These are phyloP conservation scores for Saccopteryx bilineata DNA, from an alignment of 2,113 vertebrate species.

Conservation along the genomic window DNA sequence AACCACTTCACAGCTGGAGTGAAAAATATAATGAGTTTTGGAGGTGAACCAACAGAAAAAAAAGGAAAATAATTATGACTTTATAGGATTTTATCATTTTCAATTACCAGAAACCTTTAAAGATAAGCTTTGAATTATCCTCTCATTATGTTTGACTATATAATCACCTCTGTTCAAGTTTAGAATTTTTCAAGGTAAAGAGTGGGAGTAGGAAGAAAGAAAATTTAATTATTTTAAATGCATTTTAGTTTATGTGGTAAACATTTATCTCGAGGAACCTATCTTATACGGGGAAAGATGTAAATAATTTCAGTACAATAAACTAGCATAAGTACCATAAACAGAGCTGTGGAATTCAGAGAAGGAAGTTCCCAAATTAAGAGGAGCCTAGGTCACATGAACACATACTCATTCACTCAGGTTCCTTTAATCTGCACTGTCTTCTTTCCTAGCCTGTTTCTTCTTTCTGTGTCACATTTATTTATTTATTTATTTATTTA, in stretches of 20 bases:
- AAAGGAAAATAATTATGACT: conserved; percentile 2
- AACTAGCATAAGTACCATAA: background rate
- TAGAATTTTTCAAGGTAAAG: conserved; percentile 48
- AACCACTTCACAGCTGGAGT: background rate
- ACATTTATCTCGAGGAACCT: background rate
- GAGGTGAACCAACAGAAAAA: background rate
- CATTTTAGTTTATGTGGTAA: background rate
- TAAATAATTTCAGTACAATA: background rate
- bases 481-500: background rate
- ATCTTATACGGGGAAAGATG: background rate
- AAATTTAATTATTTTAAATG: conserved; percentile 12
- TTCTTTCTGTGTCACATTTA: background rate
- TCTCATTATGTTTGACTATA: conserved; percentile 28
- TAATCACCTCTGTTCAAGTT: background rate
- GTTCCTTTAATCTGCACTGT: background rate
- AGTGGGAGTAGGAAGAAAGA: background rate
- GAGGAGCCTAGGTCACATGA: background rate
- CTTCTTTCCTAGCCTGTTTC: background rate
- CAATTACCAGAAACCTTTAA: conserved; percentile 32
- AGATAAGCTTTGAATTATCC: conserved; percentile 31
- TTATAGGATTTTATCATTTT: background rate
- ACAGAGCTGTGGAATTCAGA: background rate
- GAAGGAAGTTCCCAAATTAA: background rate
- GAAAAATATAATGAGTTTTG: conserved; percentile 51
- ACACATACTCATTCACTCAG: accelerated